Conservation (phyloP, 2,113 vertebrate genomes). For the Arothron firmamentum region DNA sequence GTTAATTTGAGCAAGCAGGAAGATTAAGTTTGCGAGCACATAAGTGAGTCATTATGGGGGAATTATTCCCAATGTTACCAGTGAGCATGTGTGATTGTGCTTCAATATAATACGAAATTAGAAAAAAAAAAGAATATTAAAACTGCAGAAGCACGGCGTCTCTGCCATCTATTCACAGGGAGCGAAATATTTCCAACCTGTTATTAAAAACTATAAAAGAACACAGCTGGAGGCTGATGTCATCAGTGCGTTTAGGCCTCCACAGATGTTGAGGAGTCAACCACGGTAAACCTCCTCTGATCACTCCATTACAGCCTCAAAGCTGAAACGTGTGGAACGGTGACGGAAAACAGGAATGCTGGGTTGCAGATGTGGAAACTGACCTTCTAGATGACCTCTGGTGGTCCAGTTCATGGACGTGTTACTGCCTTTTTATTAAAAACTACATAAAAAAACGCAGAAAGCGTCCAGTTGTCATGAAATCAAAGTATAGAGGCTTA, state of each 20-base stretch:
- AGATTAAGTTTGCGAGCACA: slow-evolving; percentile 28
- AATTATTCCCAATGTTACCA: slow-evolving; percentile 24
- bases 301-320: too few species aligned
- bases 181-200: not conserved
- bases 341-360: too few species aligned
- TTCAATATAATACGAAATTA: not conserved
- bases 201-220: not conserved
- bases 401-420: too few species aligned
- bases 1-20: slow-evolving; percentile 38
- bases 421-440: too few species aligned
- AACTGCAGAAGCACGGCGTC: not conserved
- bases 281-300: not conserved
- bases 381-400: too few species aligned
- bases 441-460: too few species aligned
- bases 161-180: not conserved
- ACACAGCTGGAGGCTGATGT: not conserved
- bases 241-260: not conserved
- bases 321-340: too few species aligned
- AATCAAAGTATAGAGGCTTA: too few species aligned
- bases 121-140: not conserved
- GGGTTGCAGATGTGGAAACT: too few species aligned
- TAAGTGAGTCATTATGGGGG: slow-evolving; percentile 21
- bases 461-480: too few species aligned
- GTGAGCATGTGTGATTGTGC: not conserved
- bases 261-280: not conserved